These are phyloP conservation scores for Falco biarmicus DNA, from an alignment of 2,797 vertebrate genomes.

Conservation along the genomic window DNA sequence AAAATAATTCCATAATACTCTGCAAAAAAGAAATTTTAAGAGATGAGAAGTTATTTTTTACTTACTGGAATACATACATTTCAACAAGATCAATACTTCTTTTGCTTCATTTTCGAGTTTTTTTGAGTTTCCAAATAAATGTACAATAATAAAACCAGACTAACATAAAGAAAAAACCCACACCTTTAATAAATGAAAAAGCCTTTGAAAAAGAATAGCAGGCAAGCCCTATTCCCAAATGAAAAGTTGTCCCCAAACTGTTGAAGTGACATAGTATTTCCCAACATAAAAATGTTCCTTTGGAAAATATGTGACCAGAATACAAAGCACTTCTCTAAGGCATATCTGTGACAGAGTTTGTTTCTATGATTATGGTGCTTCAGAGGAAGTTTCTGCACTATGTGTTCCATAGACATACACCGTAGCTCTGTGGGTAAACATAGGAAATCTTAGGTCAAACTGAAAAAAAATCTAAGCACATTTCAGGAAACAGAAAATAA, in stretches of 20 bases:
- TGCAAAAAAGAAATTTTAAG: neutral
- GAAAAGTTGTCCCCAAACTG: neutral
- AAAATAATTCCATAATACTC: neutral
- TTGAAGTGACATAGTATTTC: neutral
- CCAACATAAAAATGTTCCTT: neutral
- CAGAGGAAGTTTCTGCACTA: neutral
- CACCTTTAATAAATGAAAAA: neutral
- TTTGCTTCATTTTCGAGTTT: neutral
- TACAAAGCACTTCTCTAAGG: neutral
- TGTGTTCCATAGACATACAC: neutral
- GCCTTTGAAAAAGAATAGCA: neutral
- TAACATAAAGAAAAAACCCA: neutral
- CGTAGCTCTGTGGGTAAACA: neutral
- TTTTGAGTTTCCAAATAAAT: neutral
- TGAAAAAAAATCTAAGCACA: conserved; percentile 4
- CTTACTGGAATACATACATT: neutral
- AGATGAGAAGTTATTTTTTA: neutral
- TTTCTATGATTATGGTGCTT: neutral
- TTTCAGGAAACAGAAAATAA: conserved; percentile 57
- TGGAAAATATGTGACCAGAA: neutral
- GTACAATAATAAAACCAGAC: neutral
- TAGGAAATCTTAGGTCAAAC: conserved; percentile 22
- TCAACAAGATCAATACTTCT: neutral
- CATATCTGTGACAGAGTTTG: neutral
- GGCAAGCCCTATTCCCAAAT: neutral